Conservation (phyloP, 92 coral and sea anemone species). For the Epizoanthus stellaris region DNA sequence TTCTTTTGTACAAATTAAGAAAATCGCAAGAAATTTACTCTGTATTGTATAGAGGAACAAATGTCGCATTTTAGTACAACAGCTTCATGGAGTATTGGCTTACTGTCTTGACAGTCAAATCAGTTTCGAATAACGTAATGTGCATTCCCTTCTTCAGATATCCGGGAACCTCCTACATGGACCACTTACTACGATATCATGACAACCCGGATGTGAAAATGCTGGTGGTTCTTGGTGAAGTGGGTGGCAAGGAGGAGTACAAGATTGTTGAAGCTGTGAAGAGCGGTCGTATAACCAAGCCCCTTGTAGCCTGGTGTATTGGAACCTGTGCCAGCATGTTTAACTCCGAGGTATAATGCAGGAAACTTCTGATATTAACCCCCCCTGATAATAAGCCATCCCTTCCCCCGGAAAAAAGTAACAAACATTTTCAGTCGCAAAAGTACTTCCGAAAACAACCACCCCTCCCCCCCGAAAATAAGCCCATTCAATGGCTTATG, state of each 20-base stretch:
- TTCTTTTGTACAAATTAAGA: too few species aligned
- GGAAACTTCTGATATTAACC: neutral
- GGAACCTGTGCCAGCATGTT: slow-evolving; percentile 99
- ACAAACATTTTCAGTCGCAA: too few species aligned
- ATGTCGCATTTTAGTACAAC: too few species aligned
- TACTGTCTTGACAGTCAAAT: too few species aligned
- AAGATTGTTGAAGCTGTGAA: slow-evolving; percentile 88
- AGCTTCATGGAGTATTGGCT: too few species aligned
- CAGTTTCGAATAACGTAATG: neutral
- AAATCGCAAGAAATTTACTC: too few species aligned
- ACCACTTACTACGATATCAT: slow-evolving; percentile 90
- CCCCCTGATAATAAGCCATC: neutral
- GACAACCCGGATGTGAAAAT: slow-evolving; percentile 93
- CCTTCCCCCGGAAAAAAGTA: neutral
- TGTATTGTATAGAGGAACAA: too few species aligned
- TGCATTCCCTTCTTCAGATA: slow-evolving; percentile 61
- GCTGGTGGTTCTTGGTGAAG: slow-evolving; percentile 98
- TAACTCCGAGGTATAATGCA: slow-evolving; percentile 83
- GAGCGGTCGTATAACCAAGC: slow-evolving; percentile 84
- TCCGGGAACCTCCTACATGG: slow-evolving; percentile 93
- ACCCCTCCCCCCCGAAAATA: too few species aligned
- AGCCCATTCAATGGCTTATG: too few species aligned
- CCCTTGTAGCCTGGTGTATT: slow-evolving; percentile 94
- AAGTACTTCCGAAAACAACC: too few species aligned
- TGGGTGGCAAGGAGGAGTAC: slow-evolving; percentile 98